Conservation (phyloP, 2,113 vertebrate genomes). For the Sus scrofa region DNA sequence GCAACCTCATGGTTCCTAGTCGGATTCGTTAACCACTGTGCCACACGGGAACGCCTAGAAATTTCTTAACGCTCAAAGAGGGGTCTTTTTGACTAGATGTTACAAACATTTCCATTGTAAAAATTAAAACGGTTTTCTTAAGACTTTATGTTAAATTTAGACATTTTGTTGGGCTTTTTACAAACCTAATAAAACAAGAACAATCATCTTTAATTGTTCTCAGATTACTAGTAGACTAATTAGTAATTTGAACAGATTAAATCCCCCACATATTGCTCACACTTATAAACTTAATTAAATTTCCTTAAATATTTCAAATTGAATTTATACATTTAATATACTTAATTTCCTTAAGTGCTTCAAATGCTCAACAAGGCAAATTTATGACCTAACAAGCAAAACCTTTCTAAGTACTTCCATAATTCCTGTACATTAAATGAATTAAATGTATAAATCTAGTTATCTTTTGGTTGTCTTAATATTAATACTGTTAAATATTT, state of each 20-base stretch:
- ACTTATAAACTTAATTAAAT: conserved; percentile 63
- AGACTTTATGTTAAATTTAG: conserved; percentile 2
- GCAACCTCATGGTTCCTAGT: too few relatives aligned
- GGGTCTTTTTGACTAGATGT: fast-evolving
- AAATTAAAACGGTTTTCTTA: not conserved
- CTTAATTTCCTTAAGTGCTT: conserved; percentile 70
- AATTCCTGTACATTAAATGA: not conserved
- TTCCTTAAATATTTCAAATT: conserved; percentile 38
- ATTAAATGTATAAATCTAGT: not conserved
- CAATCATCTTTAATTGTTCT: not conserved
- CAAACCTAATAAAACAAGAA: not conserved
- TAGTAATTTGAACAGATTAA: not conserved
- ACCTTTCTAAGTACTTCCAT: not conserved
- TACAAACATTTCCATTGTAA: not conserved
- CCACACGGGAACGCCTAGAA: too few relatives aligned
- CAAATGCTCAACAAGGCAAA: not conserved
- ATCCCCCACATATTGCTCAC: not conserved
- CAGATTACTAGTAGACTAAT: not conserved
- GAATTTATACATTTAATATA: not conserved
- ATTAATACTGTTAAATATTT: conserved; percentile 25
- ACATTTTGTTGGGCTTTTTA: conserved; percentile 14
- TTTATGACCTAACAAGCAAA: conserved; percentile 17
- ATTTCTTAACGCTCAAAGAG: not conserved
- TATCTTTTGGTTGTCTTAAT: not conserved
- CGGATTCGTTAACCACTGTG: too few relatives aligned